phyloP scores from a whole-genome alignment of 2,113 vertebrate species.

The Opisthocomus hoazin region DNA sequence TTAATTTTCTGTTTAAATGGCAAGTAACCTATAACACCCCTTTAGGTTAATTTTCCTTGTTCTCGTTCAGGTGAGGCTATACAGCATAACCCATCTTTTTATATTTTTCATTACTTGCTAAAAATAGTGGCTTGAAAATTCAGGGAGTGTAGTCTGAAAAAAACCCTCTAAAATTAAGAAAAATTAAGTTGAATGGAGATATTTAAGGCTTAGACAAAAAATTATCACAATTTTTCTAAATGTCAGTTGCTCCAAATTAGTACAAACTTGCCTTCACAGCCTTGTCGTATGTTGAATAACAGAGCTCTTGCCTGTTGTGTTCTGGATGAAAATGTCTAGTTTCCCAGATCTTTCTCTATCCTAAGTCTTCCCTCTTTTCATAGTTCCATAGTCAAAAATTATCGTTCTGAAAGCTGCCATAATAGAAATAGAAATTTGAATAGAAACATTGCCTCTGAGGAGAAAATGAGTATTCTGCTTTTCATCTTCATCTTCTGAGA shows the following conservation, averaged over 20 bases:
- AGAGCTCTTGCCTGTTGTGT: not conserved
- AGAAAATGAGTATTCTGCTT: not conserved
- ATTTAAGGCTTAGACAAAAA: not conserved
- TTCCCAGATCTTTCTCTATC: not conserved
- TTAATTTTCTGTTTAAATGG: not conserved
- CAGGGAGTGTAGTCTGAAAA: not conserved
- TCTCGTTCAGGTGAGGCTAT: not conserved
- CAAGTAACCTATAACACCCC: fast-evolving
- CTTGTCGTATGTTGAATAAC: not conserved
- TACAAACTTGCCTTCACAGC: not conserved
- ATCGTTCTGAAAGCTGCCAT: not conserved
- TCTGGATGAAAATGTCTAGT: not conserved
- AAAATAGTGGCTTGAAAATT: not conserved
- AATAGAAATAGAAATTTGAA: not conserved
- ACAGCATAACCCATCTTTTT: not conserved
- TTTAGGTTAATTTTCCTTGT: not conserved
- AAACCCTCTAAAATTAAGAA: not conserved
- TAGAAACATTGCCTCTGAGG: not conserved
- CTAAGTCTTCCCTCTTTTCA: not conserved
- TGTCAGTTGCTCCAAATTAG: not conserved
- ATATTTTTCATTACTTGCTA: not conserved
- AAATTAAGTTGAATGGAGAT: not conserved
- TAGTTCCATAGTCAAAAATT: not conserved
- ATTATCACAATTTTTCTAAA: not conserved
- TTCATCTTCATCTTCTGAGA: not conserved